Evolutionary conservation across 2,888 invertebrate genomes (phyloP).

Genomic region (Pachydiplax longipennis): DNA sequence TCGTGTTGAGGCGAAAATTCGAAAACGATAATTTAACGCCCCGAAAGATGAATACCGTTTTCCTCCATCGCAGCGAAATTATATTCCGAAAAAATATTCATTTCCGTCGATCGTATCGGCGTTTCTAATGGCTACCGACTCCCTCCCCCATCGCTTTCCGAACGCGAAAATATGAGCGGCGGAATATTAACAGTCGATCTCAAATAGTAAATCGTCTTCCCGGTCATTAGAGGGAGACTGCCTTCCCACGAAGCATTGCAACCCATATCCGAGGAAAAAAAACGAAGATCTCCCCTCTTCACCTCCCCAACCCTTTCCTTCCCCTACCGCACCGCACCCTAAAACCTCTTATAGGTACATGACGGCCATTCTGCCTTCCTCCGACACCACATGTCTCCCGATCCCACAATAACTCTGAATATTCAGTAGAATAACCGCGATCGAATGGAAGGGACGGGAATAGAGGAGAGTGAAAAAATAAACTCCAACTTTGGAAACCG

Average conservation of each 20-base stretch:
- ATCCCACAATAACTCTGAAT: constrained; percentile 38
- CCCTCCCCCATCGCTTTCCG: neutral
- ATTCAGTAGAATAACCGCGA: constrained; percentile 43
- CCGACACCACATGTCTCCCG: constrained; percentile 29
- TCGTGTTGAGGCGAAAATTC: no score
- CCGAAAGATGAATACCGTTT: no score
- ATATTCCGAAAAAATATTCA: neutral
- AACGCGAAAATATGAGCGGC: neutral
- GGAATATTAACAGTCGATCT: neutral
- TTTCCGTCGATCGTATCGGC: neutral
- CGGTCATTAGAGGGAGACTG: neutral
- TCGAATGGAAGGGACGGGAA: constrained; percentile 24
- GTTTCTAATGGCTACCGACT: neutral
- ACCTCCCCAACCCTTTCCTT: neutral
- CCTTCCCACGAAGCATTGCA: neutral
- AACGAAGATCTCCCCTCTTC: neutral
- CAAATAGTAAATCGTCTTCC: neutral
- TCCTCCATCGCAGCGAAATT: neutral
- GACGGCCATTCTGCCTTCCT: neutral
- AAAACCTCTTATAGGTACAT: constrained; percentile 19
- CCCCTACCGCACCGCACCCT: neutral
- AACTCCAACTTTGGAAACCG: constrained; percentile 40
- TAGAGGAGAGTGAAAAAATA: constrained; percentile 25
- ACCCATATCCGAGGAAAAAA: neutral
- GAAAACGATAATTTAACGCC: no score